Percentiles rank a stretch among this genome's conserved stretches.
phyloP scores from a whole-genome alignment of 1,140 invertebrate genomes.

The Agrypnia vestita region DNA sequence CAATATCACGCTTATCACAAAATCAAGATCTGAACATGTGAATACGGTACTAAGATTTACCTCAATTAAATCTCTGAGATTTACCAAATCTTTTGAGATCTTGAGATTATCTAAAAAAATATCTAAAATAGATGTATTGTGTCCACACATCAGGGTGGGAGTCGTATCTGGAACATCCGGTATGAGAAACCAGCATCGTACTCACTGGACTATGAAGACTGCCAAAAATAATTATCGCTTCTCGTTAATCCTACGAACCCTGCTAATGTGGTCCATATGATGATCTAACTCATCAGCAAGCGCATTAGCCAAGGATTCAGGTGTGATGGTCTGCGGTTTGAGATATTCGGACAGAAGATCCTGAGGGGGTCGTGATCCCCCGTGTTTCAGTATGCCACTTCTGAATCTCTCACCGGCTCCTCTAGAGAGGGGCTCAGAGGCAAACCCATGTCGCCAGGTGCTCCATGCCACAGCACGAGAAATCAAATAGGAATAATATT shows the following conservation, averaged over 20 bases:
- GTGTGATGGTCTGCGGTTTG: conserved; percentile 65
- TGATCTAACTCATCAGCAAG: conserved; percentile 69
- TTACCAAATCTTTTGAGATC: background rate
- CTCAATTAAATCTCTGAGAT: too few species aligned
- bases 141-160: too few species aligned
- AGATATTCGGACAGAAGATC: conserved; percentile 67
- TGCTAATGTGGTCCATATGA: conserved; percentile 67
- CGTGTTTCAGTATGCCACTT: conserved; percentile 85
- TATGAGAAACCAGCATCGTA: too few species aligned
- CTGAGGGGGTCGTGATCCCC: conserved; percentile 85
- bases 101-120: background rate
- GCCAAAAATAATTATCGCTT: conserved; percentile 61
- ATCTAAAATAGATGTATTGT: background rate
- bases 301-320: conserved; percentile 66
- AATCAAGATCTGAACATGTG: too few species aligned
- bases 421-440: conserved; percentile 86
- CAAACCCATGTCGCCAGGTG: conserved; percentile 95
- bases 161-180: too few species aligned
- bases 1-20: too few species aligned
- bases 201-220: too few species aligned
- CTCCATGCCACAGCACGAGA: conserved; percentile 93
- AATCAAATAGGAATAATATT: conserved; percentile 98
- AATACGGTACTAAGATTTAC: too few species aligned
- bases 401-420: conserved; percentile 85
- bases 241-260: conserved; percentile 64